These are phyloP conservation scores for Samia ricini DNA, from an alignment of 1,140 invertebrate genomes.

Conservation along the genomic window DNA sequence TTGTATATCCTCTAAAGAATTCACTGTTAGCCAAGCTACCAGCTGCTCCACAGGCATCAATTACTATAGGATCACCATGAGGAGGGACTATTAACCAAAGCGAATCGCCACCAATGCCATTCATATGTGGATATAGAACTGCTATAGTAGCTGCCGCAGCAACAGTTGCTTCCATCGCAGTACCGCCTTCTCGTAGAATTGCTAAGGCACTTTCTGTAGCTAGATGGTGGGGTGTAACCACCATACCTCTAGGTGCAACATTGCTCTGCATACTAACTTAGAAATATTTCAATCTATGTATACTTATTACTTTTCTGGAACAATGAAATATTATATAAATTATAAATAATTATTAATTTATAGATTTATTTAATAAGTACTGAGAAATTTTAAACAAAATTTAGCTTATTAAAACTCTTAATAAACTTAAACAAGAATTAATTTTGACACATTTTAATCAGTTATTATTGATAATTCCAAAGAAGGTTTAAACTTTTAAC, in stretches of 20 bases:
- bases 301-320: background rate
- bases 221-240: slow-evolving; percentile 65
- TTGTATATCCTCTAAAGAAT: slow-evolving; percentile 37
- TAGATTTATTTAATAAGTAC: background rate
- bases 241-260: slow-evolving; percentile 52
- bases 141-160: slow-evolving; percentile 61
- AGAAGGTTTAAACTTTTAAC: too few species aligned
- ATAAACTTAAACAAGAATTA: too few species aligned
- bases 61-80: slow-evolving; percentile 48
- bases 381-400: too few species aligned
- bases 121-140: slow-evolving; percentile 66
- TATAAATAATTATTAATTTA: slow-evolving; percentile 2
- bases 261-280: slow-evolving; percentile 41
- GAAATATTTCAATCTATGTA: slow-evolving; percentile 3
- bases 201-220: slow-evolving; percentile 55
- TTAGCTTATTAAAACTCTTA: too few species aligned
- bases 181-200: slow-evolving; percentile 60
- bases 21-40: slow-evolving; percentile 49
- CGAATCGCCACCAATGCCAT: slow-evolving; percentile 59
- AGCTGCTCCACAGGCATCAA: slow-evolving; percentile 61
- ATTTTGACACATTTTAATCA: too few species aligned
- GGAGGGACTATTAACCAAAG: slow-evolving; percentile 68
- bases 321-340: too few species aligned
- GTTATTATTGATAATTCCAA: too few species aligned
- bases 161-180: slow-evolving; percentile 62